A percentile compares a stretch with the other conserved stretches of the same genome.
phyloP scores from a whole-genome alignment of 1,140 invertebrate genomes.

The Bicyclus anynana region DNA sequence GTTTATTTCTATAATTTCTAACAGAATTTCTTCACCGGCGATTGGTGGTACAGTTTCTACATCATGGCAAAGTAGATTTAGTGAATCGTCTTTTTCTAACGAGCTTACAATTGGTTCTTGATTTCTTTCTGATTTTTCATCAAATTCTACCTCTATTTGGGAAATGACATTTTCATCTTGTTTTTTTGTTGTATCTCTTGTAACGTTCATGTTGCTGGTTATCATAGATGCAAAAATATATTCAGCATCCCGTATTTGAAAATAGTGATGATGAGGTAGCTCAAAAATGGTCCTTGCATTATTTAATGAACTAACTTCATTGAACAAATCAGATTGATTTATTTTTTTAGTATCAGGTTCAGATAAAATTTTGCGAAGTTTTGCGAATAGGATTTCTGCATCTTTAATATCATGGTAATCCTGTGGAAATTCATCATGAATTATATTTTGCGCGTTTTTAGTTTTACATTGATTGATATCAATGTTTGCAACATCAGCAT shows the following conservation, averaged over 20 bases:
- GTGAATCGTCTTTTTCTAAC: not conserved
- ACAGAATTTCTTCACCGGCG: constrained; percentile 4
- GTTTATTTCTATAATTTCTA: constrained; percentile 7
- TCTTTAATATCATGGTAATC: constrained; percentile 32
- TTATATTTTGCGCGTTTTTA: not conserved
- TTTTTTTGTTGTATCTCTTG: not conserved
- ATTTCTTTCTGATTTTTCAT: not conserved
- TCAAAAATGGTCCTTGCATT: not conserved
- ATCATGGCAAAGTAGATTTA: not conserved
- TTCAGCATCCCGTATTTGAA: constrained; percentile 10
- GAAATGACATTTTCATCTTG: not conserved
- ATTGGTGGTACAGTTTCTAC: not conserved
- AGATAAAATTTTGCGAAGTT: not conserved
- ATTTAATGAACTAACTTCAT: not conserved
- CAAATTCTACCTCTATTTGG: not conserved
- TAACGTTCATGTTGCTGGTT: not conserved
- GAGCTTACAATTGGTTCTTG: not conserved
- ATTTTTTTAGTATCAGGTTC: not conserved
- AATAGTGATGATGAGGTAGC: not conserved
- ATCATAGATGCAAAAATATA: constrained; percentile 3
- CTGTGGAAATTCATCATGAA: constrained; percentile 12
- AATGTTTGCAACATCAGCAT: not conserved
- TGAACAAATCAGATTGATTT: not conserved
- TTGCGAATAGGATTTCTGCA: constrained; percentile 24
- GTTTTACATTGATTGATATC: not conserved